phyloP scores from a whole-genome alignment of 2,888 invertebrate genomes.

The Apomyelois bistriatella region DNA sequence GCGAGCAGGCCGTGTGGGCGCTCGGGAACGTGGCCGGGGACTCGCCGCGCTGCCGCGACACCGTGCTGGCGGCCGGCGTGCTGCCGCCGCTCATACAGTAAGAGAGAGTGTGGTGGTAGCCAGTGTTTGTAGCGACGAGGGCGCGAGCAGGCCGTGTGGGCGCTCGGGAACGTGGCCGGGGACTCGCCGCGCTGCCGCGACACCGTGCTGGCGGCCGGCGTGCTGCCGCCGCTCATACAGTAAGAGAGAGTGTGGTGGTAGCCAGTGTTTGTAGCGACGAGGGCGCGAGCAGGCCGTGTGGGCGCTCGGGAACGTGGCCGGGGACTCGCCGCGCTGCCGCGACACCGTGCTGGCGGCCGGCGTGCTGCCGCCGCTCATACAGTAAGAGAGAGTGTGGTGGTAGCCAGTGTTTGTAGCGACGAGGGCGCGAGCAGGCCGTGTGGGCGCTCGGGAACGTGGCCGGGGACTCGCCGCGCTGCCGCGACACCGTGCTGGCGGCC shows the following conservation, averaged over 20 bases:
- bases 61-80: slow-evolving; percentile 91
- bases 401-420: too few relatives aligned
- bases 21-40: slow-evolving; percentile 98
- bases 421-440: too few relatives aligned
- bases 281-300: too few relatives aligned
- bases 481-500: slow-evolving; percentile 93
- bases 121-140: too few relatives aligned
- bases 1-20: slow-evolving; percentile 95
- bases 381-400: too few relatives aligned
- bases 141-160: slow-evolving; percentile 95
- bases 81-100: slow-evolving; percentile 93
- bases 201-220: slow-evolving; percentile 91
- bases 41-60: slow-evolving; percentile 94
- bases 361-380: slow-evolving; percentile 90
- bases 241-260: too few relatives aligned
- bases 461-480: slow-evolving; percentile 95
- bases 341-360: slow-evolving; percentile 94
- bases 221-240: slow-evolving; percentile 92
- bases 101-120: slow-evolving; percentile 38
- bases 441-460: slow-evolving; percentile 97
- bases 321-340: slow-evolving; percentile 95
- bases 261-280: too few relatives aligned
- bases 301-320: slow-evolving; percentile 97
- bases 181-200: slow-evolving; percentile 96
- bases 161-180: slow-evolving; percentile 97